Conservation (phyloP, 2,888 invertebrate species). For the Aethes cnicana region DNA sequence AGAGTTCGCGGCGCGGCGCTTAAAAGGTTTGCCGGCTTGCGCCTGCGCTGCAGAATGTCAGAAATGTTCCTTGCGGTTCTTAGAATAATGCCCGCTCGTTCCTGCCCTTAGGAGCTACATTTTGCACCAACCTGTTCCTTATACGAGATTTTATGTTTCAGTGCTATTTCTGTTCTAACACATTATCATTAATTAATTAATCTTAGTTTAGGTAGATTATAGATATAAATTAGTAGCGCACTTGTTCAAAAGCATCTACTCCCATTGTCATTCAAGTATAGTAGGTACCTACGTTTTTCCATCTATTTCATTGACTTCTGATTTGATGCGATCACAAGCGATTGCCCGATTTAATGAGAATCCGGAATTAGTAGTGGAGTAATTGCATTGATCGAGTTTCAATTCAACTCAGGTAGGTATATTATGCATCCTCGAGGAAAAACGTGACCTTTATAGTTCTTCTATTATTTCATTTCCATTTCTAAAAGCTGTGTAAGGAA, state of each 20-base stretch:
- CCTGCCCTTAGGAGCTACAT: slow-evolving; percentile 38
- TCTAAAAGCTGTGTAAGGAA: no score
- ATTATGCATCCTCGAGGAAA: background rate
- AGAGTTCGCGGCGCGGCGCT: slow-evolving; percentile 1
- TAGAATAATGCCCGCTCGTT: slow-evolving; percentile 51
- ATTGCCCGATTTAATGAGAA: slow-evolving; percentile 7
- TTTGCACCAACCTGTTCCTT: slow-evolving; percentile 24
- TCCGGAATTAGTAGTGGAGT: slow-evolving; percentile 15
- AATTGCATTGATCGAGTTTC: slow-evolving; percentile 3
- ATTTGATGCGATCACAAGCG: slow-evolving; percentile 18
- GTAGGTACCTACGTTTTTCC: no score
- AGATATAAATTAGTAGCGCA: no score
- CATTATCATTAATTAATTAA: no score
- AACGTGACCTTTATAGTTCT: no score
- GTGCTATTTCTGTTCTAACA: slow-evolving; percentile 19
- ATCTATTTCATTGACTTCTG: slow-evolving; percentile 15
- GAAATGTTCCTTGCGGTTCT: slow-evolving; percentile 58
- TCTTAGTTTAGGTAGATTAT: no score
- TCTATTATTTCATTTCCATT: no score
- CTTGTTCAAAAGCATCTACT: slow-evolving; percentile 2
- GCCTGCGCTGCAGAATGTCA: slow-evolving; percentile 48
- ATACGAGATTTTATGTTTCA: slow-evolving; percentile 22
- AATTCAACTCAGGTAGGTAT: no score
- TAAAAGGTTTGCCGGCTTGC: slow-evolving; percentile 34
- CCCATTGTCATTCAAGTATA: slow-evolving; percentile 5